A percentile compares a stretch with the other conserved stretches of the same genome.
These are phyloP conservation scores for Seriola quinqueradiata DNA, from an alignment of 2,113 vertebrate genomes.

Conservation along the genomic window DNA sequence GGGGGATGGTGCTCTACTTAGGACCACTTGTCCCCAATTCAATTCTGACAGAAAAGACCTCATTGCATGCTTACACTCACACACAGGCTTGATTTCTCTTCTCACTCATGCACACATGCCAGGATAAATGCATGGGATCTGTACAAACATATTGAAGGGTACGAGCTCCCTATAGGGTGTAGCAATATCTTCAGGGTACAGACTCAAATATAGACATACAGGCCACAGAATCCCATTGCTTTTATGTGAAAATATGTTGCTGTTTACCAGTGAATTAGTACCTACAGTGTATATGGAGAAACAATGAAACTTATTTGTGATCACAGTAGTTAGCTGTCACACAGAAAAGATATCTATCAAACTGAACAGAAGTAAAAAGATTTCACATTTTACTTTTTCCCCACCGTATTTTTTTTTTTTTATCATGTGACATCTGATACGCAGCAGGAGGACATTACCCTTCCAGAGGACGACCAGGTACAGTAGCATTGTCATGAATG, in stretches of 20 bases:
- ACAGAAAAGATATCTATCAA: background rate
- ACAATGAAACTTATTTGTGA: background rate
- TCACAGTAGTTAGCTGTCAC: background rate
- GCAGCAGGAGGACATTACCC: background rate
- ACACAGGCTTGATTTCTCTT: conserved; percentile 6
- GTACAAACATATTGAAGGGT: background rate
- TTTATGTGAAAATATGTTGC: background rate
- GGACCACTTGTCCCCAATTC: conserved; percentile 80
- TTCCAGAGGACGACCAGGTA: background rate
- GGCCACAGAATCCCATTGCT: background rate
- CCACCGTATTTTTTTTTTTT: background rate
- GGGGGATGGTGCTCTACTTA: conserved; percentile 84
- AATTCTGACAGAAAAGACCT: conserved; percentile 64
- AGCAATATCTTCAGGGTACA: background rate
- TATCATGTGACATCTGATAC: background rate
- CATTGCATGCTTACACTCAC: conserved; percentile 27
- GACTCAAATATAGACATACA: background rate
- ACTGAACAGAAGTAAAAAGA: background rate
- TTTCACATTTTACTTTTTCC: background rate
- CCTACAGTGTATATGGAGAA: background rate
- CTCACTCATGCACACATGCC: conserved; percentile 18
- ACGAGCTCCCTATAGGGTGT: background rate
- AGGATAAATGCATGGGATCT: background rate
- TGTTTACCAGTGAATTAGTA: background rate
- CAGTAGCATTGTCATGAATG: background rate